These are phyloP conservation scores for Odocoileus virginianus DNA, from an alignment of 2,113 vertebrate species.

Conservation along the genomic window DNA sequence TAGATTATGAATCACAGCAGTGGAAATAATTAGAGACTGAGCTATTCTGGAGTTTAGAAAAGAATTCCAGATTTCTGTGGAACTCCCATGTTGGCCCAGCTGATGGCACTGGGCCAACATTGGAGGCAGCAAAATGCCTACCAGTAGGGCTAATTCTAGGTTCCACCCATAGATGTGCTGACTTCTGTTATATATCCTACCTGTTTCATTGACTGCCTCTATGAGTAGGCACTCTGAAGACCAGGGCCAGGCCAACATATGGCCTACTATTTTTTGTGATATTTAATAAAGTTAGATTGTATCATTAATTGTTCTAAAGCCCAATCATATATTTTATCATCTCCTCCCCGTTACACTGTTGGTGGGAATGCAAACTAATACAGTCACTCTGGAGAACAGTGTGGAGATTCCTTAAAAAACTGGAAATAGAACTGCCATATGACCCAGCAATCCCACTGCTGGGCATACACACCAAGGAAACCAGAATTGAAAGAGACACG, in stretches of 20 bases:
- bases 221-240: background rate
- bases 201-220: background rate
- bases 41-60: background rate
- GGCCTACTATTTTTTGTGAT: background rate
- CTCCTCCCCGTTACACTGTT: background rate
- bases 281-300: background rate
- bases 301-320: background rate
- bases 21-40: background rate
- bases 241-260: background rate
- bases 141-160: background rate
- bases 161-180: background rate
- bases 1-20: background rate
- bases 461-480: background rate
- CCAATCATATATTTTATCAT: conserved; percentile 22
- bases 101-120: background rate
- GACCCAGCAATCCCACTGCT: background rate
- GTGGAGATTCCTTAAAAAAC: background rate
- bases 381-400: background rate
- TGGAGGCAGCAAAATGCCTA: background rate
- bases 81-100: background rate
- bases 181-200: background rate
- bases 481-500: background rate
- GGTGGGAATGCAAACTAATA: background rate
- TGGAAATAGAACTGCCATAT: background rate
- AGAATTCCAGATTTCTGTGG: background rate